A percentile compares a stretch with the other conserved stretches of the same genome.
These are phyloP conservation scores for Apodemus speciosus DNA, from an alignment of 2,113 vertebrate species.

Conservation along the genomic window DNA sequence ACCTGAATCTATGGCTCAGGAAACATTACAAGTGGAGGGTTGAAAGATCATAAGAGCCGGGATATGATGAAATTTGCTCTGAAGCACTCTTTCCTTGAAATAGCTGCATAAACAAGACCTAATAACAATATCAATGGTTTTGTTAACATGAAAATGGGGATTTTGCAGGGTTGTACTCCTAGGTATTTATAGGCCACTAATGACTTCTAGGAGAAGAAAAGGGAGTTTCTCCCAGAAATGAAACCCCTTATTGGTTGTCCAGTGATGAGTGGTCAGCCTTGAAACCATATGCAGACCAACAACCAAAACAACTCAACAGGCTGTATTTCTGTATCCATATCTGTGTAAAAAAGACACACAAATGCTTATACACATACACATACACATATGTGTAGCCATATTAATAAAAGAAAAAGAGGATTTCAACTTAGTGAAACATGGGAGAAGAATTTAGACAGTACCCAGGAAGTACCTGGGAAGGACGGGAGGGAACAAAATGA, in stretches of 20 bases:
- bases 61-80: neutral
- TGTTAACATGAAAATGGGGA: neutral
- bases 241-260: too few relatives aligned
- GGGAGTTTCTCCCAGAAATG: neutral
- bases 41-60: neutral
- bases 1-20: neutral
- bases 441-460: neutral
- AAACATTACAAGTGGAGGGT: neutral
- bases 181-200: neutral
- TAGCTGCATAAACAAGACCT: neutral
- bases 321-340: neutral
- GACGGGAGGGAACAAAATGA: neutral
- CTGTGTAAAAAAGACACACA: neutral
- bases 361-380: neutral
- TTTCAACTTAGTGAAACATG: neutral
- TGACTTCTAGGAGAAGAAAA: neutral
- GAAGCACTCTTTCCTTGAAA: neutral
- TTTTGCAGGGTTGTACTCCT: neutral
- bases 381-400: neutral
- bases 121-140: neutral
- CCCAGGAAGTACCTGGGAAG: neutral
- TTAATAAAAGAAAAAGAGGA: neutral
- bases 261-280: neutral
- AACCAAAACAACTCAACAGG: neutral
- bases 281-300: neutral